Percentiles rank a stretch among this genome's conserved stretches.
Conservation (phyloP, 1,140 invertebrate genomes). For the Oscheius sp. region DNA sequence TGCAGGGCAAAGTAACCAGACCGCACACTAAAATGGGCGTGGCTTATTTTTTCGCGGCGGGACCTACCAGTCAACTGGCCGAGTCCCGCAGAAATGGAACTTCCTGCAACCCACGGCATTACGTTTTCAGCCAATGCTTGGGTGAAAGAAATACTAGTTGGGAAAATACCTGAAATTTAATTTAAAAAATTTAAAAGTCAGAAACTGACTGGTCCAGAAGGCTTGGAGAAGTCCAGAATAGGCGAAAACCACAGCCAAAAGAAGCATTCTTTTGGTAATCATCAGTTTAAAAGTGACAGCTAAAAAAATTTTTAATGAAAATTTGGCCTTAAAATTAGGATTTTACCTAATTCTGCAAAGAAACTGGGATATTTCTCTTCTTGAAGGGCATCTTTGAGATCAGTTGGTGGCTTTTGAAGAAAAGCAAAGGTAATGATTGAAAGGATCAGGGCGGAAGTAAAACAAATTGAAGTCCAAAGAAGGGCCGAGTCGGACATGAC, state of each 20-base stretch:
- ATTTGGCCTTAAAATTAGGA: no score
- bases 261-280: conserved; percentile 35
- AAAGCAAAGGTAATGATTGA: conserved; percentile 20
- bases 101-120: neutral
- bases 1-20: conserved; percentile 84
- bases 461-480: neutral
- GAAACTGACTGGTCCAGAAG: conserved; percentile 45
- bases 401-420: neutral
- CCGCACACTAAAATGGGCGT: conserved; percentile 70
- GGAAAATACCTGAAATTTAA: no score
- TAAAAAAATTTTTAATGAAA: no score
- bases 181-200: no score
- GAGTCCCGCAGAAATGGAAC: neutral
- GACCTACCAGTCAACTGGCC: neutral
- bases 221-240: conserved; percentile 48
- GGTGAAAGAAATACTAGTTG: conserved; percentile 6
- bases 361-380: no score
- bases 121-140: neutral
- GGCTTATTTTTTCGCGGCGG: neutral
- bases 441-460: conserved; percentile 28
- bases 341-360: no score
- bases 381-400: neutral
- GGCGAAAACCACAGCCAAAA: conserved; percentile 43
- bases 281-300: conserved; percentile 32
- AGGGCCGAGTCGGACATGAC: conserved; percentile 31